A percentile compares a stretch with the other conserved stretches of the same genome.
Conservation (phyloP, 1,140 invertebrate genomes). For the Heliconius congener region DNA sequence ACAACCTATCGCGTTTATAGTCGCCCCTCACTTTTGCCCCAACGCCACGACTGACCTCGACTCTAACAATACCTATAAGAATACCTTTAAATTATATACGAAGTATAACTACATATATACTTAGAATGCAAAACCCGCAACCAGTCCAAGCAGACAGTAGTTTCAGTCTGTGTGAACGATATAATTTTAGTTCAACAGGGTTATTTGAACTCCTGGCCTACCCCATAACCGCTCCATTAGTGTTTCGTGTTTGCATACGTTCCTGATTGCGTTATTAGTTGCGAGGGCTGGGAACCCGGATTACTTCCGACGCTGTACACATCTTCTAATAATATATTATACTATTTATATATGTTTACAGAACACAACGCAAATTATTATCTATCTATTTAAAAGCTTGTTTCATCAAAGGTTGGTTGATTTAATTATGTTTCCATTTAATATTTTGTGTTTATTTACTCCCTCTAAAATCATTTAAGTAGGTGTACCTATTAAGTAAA, state of each 20-base stretch:
- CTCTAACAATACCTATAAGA: too few relatives aligned
- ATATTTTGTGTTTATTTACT: too few relatives aligned
- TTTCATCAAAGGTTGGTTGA: too few relatives aligned
- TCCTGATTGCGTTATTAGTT: conserved; percentile 21
- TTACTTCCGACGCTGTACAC: background rate
- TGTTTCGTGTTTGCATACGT: conserved; percentile 28
- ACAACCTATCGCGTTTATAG: too few relatives aligned
- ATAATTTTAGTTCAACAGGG: background rate
- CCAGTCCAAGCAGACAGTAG: background rate
- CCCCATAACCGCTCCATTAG: conserved; percentile 9
- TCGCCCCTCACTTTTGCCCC: too few relatives aligned
- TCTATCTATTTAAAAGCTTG: too few relatives aligned
- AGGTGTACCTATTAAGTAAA: too few relatives aligned
- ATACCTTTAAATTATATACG: too few relatives aligned
- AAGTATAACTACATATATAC: background rate
- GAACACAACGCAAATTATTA: background rate
- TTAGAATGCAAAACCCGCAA: background rate
- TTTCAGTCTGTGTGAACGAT: background rate
- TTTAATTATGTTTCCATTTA: too few relatives aligned
- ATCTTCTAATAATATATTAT: background rate
- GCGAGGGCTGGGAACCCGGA: background rate
- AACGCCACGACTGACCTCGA: too few relatives aligned
- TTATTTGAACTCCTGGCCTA: background rate
- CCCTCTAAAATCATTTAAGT: too few relatives aligned
- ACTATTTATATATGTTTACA: background rate